A percentile compares a stretch with the other conserved stretches of the same genome.
phyloP scores from a whole-genome alignment of 2,113 vertebrate species.

The Hippocampus abdominalis region DNA sequence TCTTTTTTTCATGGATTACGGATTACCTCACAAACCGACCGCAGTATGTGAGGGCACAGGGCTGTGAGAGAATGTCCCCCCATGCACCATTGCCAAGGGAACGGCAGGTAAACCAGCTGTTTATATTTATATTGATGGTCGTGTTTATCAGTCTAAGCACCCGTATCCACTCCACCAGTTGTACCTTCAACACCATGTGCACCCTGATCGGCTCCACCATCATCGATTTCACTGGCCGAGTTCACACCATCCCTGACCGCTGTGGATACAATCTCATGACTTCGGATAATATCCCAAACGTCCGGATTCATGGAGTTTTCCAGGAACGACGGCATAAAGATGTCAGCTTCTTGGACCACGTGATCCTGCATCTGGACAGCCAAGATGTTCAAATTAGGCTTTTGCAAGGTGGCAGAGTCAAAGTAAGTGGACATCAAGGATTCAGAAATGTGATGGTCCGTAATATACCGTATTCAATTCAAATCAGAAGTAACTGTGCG shows the following conservation, averaged over 20 bases:
- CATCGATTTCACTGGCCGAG: conserved; percentile 14
- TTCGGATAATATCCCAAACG: not conserved
- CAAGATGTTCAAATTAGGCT: conserved; percentile 17
- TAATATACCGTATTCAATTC: not conserved
- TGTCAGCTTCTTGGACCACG: conserved; percentile 28
- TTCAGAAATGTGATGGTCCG: too few relatives aligned
- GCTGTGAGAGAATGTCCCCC: conserved; percentile 27
- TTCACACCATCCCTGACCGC: conserved; percentile 18
- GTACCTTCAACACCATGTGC: conserved; percentile 20
- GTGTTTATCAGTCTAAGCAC: not conserved
- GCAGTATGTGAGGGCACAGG: too few relatives aligned
- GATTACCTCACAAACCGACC: not conserved
- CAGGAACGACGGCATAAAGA: conserved; percentile 35
- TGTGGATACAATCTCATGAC: conserved; percentile 36
- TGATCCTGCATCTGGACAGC: conserved; percentile 19
- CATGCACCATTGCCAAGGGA: conserved; percentile 27
- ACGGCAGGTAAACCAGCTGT: conserved; percentile 25
- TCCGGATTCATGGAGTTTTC: conserved; percentile 28
- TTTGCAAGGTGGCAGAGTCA: conserved; percentile 29
- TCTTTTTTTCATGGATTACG: not conserved
- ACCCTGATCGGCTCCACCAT: conserved; percentile 16
- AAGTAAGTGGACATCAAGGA: conserved; percentile 8
- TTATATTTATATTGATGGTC: not conserved
- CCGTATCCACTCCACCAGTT: conserved; percentile 15
- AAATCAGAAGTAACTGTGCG: not conserved